A percentile compares a stretch with the other conserved stretches of the same genome.
Evolutionary conservation across 1,140 invertebrate genomes (phyloP).

Genomic region (Leptoteleia sp.): DNA sequence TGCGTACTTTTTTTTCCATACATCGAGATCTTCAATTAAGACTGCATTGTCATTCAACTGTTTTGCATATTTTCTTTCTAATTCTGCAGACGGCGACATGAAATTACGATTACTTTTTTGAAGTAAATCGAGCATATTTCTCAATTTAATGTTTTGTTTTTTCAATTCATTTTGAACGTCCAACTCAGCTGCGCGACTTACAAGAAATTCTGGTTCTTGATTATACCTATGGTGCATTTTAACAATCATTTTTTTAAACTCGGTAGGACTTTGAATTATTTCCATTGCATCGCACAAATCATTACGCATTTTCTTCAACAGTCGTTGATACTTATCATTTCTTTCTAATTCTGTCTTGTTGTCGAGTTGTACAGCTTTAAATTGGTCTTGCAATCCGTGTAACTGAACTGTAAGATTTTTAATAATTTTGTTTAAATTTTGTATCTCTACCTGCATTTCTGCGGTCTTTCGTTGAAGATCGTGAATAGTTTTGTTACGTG

Average conservation of each 20-base stretch:
- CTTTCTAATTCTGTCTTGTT: conserved; percentile 85
- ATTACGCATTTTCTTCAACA: conserved; percentile 88
- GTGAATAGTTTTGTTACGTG: conserved; percentile 89
- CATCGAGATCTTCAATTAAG: conserved; percentile 88
- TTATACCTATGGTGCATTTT: conserved; percentile 89
- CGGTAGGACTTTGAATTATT: conserved; percentile 88
- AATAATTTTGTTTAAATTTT: conserved; percentile 86
- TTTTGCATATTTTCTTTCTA: conserved; percentile 78
- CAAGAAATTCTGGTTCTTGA: conserved; percentile 84
- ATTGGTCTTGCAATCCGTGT: conserved; percentile 88
- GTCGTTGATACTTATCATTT: conserved; percentile 84
- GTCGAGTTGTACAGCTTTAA: conserved; percentile 86
- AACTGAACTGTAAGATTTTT: conserved; percentile 86
- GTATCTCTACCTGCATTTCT: conserved; percentile 88
- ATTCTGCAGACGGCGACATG: conserved; percentile 73
- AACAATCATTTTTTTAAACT: conserved; percentile 89
- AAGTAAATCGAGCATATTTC: conserved; percentile 86
- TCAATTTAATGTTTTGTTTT: conserved; percentile 89
- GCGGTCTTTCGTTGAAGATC: conserved; percentile 90
- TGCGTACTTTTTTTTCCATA: conserved; percentile 86
- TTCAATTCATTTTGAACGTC: conserved; percentile 90
- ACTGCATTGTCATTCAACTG: conserved; percentile 87
- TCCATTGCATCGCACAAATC: conserved; percentile 89
- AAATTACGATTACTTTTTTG: conserved; percentile 80
- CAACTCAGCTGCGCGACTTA: conserved; percentile 84